Evolutionary conservation across 2,797 vertebrate genomes (phyloP).

Genomic region (Gallinago stenura): DNA sequence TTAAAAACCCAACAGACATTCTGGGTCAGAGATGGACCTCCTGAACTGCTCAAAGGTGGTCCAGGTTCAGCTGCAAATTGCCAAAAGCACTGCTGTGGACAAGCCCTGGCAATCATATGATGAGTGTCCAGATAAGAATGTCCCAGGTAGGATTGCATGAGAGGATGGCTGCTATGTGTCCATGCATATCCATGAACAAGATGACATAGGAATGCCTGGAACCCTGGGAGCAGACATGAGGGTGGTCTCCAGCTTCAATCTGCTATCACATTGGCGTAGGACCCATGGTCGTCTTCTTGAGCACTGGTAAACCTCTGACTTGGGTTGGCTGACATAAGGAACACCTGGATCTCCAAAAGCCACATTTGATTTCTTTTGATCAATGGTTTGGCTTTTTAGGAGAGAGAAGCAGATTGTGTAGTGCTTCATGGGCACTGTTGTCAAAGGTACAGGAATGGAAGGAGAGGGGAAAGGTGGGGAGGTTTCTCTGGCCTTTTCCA

Average conservation of each 20-base stretch:
- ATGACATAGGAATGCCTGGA: background rate
- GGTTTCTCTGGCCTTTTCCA: background rate
- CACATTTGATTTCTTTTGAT: background rate
- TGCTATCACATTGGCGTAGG: background rate
- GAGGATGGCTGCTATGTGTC: background rate
- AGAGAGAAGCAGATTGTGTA: background rate
- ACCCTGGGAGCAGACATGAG: background rate
- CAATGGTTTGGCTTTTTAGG: background rate
- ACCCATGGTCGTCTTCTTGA: background rate
- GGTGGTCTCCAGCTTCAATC: background rate
- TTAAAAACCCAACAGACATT: background rate
- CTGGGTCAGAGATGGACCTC: background rate
- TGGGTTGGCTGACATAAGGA: background rate
- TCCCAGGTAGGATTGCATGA: background rate
- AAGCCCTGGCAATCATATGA: background rate
- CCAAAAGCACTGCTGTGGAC: background rate
- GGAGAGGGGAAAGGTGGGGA: background rate
- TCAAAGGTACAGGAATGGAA: background rate
- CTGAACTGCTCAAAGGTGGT: fast-evolving
- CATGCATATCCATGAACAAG: background rate
- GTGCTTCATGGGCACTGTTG: background rate
- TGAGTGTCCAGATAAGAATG: background rate
- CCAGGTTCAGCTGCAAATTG: background rate
- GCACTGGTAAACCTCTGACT: background rate
- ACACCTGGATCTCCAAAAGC: background rate